Evolutionary conservation across 2,113 vertebrate genomes (phyloP).

Genomic region (Leucosticte australis): DNA sequence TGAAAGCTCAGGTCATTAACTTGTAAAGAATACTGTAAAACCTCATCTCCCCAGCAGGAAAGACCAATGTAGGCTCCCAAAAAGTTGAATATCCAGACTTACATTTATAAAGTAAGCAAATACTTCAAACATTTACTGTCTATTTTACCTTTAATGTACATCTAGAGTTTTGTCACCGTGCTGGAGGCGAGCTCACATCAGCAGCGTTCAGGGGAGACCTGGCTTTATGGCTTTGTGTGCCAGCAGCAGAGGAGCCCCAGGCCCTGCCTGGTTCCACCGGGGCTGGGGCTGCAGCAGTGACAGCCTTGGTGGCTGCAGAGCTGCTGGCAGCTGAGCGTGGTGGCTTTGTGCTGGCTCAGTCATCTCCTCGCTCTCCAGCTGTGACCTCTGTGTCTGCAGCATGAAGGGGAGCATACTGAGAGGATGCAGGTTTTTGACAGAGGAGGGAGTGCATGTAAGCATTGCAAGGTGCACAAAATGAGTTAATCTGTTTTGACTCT

Average conservation of each 20-base stretch:
- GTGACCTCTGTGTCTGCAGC: background rate
- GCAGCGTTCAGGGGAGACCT: rapidly evolving
- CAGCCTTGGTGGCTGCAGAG: rapidly evolving
- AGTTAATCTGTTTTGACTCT: background rate
- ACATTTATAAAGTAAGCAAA: background rate
- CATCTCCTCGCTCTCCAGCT: rapidly evolving
- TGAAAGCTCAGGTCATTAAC: background rate
- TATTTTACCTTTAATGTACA: background rate
- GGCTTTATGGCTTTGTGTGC: background rate
- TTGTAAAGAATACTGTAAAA: background rate
- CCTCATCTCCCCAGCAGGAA: background rate
- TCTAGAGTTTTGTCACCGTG: background rate
- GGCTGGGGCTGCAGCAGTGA: background rate
- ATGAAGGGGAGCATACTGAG: background rate
- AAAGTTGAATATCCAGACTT: background rate
- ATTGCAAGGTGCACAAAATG: background rate
- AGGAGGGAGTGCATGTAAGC: background rate
- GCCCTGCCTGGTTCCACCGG: background rate
- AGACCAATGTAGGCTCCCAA: background rate
- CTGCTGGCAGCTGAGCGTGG: rapidly evolving
- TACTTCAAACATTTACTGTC: background rate
- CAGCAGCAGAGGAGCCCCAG: background rate
- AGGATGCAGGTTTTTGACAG: background rate
- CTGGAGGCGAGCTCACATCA: background rate
- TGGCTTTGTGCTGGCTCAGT: background rate